A percentile compares a stretch with the other conserved stretches of the same genome.
These are phyloP conservation scores for Serinus canaria DNA, from an alignment of 2,113 vertebrate species.

Conservation along the genomic window DNA sequence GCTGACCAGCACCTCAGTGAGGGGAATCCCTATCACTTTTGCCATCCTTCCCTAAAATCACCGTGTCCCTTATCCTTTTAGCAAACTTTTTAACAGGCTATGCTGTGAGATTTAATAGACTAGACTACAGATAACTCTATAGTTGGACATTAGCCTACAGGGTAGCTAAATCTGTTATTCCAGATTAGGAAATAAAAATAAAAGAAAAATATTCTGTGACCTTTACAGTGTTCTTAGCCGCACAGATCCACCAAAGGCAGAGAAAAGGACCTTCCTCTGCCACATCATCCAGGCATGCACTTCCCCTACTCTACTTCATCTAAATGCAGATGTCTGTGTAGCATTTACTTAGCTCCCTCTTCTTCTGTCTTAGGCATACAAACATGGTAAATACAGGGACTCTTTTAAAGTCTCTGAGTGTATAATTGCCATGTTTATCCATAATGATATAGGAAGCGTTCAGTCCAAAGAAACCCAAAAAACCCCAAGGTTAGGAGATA, in stretches of 20 bases:
- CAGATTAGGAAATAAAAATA: background rate
- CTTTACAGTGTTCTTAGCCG: background rate
- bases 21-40: background rate
- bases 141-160: background rate
- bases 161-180: background rate
- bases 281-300: background rate
- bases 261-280: background rate
- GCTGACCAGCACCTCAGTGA: background rate
- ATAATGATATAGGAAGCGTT: slow-evolving; percentile 30
- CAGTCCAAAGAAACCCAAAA: background rate
- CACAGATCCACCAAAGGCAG: background rate
- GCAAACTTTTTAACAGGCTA: background rate
- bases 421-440: slow-evolving; percentile 7
- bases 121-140: background rate
- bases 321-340: background rate
- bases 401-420: background rate
- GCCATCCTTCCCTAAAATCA: background rate
- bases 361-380: background rate
- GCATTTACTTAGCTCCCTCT: background rate
- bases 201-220: background rate
- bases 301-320: background rate
- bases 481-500: background rate
- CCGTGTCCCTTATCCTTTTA: background rate
- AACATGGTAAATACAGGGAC: background rate
- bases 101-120: background rate